Conservation (phyloP, 2,113 vertebrate species). For the Emydocephalus ijimae region DNA sequence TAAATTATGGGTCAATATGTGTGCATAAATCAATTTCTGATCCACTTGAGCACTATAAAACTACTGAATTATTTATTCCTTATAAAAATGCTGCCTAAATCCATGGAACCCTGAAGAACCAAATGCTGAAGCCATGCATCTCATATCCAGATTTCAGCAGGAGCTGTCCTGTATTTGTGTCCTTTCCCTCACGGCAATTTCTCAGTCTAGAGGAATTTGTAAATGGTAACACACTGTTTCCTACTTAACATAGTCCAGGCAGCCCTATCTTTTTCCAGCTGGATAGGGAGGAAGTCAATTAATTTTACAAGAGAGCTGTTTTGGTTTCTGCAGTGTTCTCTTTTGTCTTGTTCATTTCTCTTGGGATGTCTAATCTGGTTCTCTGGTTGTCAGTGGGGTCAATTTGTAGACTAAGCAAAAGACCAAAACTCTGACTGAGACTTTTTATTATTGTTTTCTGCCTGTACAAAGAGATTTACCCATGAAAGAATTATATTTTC, state of each 20-base stretch:
- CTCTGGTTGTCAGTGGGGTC: slow-evolving; percentile 54
- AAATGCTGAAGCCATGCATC: neutral
- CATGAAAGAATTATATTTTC: slow-evolving; percentile 47
- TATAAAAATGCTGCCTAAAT: neutral
- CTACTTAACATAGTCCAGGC: slow-evolving; percentile 30
- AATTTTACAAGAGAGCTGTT: slow-evolving; percentile 22
- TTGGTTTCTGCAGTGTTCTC: slow-evolving; percentile 25
- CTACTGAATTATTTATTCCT: neutral
- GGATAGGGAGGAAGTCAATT: slow-evolving; percentile 8
- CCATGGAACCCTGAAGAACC: neutral
- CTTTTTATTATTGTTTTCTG: slow-evolving; percentile 44
- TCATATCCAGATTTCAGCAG: slow-evolving; percentile 23
- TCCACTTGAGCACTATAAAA: neutral
- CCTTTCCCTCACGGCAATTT: neutral
- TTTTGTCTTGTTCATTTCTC: slow-evolving; percentile 35
- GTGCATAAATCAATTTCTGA: neutral
- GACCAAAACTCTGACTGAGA: slow-evolving; percentile 31
- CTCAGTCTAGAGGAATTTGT: slow-evolving; percentile 27
- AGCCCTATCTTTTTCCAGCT: neutral
- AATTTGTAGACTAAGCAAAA: slow-evolving; percentile 52
- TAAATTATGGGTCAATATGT: neutral
- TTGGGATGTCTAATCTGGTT: slow-evolving; percentile 34
- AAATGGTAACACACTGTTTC: slow-evolving; percentile 14
- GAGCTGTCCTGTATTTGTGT: neutral
- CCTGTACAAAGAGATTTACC: slow-evolving; percentile 8